Conservation (phyloP, 2,888 invertebrate genomes). For the Stenodema calcarata region DNA sequence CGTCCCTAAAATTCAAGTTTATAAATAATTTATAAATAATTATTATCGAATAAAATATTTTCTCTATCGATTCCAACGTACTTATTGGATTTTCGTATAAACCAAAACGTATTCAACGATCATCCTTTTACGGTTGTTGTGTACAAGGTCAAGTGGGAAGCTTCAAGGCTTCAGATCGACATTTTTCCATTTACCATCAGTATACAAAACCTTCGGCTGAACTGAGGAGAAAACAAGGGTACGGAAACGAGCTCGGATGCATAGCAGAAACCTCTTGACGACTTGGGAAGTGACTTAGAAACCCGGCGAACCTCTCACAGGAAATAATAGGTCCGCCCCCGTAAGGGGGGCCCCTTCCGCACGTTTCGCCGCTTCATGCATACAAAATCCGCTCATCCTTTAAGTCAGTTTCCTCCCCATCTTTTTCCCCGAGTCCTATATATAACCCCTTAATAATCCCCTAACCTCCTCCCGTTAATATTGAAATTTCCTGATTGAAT, state of each 20-base stretch:
- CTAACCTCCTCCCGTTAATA: background rate
- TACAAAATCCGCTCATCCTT: slow-evolving; percentile 34
- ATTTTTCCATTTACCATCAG: no score
- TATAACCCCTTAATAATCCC: no score
- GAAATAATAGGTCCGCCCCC: background rate
- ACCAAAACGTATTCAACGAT: no score
- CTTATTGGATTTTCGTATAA: no score
- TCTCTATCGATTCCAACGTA: no score
- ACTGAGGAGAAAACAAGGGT: background rate
- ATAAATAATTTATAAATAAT: no score
- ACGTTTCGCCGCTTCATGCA: slow-evolving; percentile 16
- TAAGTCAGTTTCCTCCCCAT: background rate
- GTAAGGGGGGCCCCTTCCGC: background rate
- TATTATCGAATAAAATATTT: no score
- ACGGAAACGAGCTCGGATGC: background rate
- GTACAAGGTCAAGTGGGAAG: no score
- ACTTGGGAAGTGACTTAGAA: background rate
- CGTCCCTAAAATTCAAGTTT: no score
- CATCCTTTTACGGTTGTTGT: no score
- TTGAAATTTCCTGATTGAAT: slow-evolving; percentile 40
- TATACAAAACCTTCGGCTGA: background rate
- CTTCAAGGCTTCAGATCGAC: no score
- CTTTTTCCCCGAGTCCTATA: background rate
- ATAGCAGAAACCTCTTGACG: background rate
- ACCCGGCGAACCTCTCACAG: background rate